Evolutionary conservation across 2,797 vertebrate genomes (phyloP), one percentile per base, ranked within the genome.

Genomic region (Buphagus erythrorhynchus): DNA sequence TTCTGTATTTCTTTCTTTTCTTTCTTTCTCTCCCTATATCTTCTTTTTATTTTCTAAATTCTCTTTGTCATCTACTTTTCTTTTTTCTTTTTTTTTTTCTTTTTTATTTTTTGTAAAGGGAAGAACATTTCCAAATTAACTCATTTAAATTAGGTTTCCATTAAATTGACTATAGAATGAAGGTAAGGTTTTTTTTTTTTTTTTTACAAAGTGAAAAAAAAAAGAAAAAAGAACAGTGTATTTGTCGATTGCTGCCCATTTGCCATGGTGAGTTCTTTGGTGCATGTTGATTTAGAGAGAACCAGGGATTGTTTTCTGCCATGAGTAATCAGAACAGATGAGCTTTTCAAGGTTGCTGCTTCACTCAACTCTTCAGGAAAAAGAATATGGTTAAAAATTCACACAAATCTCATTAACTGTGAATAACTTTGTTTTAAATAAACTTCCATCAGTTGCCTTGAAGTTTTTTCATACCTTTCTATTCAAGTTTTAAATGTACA

Each of bases 311-410:
- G 69, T 94, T 96, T 97, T 96, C 74, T 51, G 17, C 82, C 84
- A 59, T 42, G 75, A 93, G 86, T 63, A 96, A 96, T 78, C 94
- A 92, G 67, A 96, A 97, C 96, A 98, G 96, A 96, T 97, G 95
- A 97, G 90, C 46, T 96, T 97, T 97, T 97, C 96, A 97, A 97
- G 96, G 96, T 91, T 97, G 72, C 42, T 91, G 78, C 54, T 96
- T 95, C 91, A 79, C 67, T 95, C 85, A 96, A 97, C 79, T 95
- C 83, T 86, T 96, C 48, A 79, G 93, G 87, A 54, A 83, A 91
- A 83, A 93, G 57, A 75, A 63, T 84, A 72, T 86, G 31, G 43
- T 78, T 85, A 68, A 95, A 97, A 96, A 96, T 92, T 91, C 95
- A 84, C 80, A 87, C 21, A 68, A 95, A 94, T 96, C 94, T 93